Conservation (phyloP, 2,888 invertebrate species). For the Tinea pellionella region DNA sequence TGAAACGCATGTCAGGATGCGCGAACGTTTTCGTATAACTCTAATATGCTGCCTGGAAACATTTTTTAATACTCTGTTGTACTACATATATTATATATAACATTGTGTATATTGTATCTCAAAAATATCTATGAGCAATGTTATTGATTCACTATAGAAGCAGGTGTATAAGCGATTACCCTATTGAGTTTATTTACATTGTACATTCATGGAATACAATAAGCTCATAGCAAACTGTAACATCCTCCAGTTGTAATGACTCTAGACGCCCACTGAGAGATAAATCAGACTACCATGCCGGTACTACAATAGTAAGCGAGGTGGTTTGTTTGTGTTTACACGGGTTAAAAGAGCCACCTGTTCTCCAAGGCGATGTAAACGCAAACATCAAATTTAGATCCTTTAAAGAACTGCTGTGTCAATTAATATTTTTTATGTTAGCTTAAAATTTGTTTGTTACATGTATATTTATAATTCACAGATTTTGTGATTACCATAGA, state of each 20-base stretch:
- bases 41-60: too few relatives aligned
- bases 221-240: slow-evolving; percentile 2
- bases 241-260: slow-evolving; percentile 12
- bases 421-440: too few relatives aligned
- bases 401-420: too few relatives aligned
- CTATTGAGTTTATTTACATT: slow-evolving; percentile 8
- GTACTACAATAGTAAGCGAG: slow-evolving; percentile 3
- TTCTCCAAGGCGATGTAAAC: slow-evolving; percentile 10
- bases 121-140: neutral
- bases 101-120: too few relatives aligned
- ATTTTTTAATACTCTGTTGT: too few relatives aligned
- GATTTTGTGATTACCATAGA: too few relatives aligned
- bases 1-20: too few relatives aligned
- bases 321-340: slow-evolving; percentile 8
- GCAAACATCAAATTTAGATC: neutral
- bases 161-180: slow-evolving; percentile 5
- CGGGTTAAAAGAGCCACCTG: slow-evolving; percentile 11
- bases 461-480: too few relatives aligned
- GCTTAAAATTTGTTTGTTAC: too few relatives aligned
- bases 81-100: too few relatives aligned
- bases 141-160: neutral
- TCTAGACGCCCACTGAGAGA: slow-evolving; percentile 7
- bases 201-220: slow-evolving; percentile 3
- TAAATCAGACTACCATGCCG: slow-evolving; percentile 13
- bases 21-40: too few relatives aligned